A percentile compares a stretch with the other conserved stretches of the same genome.
These are phyloP conservation scores for Corythornis cristatus DNA, from an alignment of 2,113 vertebrate species.

Conservation along the genomic window DNA sequence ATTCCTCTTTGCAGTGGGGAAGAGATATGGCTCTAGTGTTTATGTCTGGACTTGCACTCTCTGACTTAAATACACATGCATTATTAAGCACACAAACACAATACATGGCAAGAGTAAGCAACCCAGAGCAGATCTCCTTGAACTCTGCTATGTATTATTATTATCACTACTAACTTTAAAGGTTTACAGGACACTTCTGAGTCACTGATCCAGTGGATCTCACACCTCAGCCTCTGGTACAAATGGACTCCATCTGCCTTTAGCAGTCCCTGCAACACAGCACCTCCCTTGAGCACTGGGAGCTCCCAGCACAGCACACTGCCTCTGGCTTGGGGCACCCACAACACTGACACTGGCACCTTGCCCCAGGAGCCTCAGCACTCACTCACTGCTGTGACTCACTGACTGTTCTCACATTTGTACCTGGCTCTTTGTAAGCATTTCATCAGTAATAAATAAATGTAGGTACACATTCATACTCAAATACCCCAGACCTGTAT, in stretches of 20 bases:
- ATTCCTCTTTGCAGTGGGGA: neutral
- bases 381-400: neutral
- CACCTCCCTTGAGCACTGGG: neutral
- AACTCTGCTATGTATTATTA: neutral
- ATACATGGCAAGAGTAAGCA: neutral
- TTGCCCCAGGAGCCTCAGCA: neutral
- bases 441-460: neutral
- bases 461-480: neutral
- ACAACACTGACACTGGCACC: neutral
- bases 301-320: neutral
- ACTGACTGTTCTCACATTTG: neutral
- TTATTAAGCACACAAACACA: neutral
- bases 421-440: neutral
- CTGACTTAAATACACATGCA: neutral
- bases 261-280: neutral
- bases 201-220: neutral
- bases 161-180: neutral
- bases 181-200: neutral
- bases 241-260: neutral
- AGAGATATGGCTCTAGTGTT: neutral
- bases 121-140: neutral
- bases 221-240: neutral
- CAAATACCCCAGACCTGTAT: neutral
- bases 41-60: neutral
- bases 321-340: neutral